These are phyloP conservation scores for Anneissia japonica DNA, from an alignment of 35 echinoderm and acorn worm genomes.

Conservation along the genomic window DNA sequence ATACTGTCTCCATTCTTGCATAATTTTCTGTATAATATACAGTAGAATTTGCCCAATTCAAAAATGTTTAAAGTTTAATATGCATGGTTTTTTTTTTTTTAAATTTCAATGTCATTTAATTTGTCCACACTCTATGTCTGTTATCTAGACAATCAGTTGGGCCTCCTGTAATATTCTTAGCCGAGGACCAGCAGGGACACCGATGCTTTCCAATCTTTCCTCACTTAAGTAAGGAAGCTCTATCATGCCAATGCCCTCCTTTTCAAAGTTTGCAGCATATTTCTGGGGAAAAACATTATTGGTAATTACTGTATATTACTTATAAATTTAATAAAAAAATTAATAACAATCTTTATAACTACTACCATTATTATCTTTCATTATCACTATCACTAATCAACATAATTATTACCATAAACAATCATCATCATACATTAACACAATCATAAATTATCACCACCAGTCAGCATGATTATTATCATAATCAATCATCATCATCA, in stretches of 20 bases:
- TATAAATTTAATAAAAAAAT: not conserved
- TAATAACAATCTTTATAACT: not conserved
- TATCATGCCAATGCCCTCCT: conserved; percentile 61
- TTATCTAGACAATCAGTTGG: conserved; percentile 78
- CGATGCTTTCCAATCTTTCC: conserved; percentile 65
- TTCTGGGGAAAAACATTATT: conserved; percentile 28
- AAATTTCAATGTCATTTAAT: no score
- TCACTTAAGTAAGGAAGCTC: conserved; percentile 79
- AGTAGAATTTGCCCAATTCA: no score
- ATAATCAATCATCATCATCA: not conserved
- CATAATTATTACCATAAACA: not conserved
- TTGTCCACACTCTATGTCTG: no score
- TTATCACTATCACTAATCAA: not conserved
- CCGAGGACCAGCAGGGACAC: conserved; percentile 67
- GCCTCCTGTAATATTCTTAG: conserved; percentile 73
- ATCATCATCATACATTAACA: not conserved
- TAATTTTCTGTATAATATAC: no score
- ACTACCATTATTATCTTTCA: not conserved
- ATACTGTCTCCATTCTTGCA: no score
- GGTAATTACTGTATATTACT: no score
- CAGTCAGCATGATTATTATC: not conserved
- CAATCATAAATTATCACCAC: not conserved
- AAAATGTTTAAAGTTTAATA: no score
- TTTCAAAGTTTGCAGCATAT: conserved; percentile 62
- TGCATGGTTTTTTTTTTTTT: no score